Base-by-base conservation (phyloP, 2,797 vertebrate species). In the Tadarida brasiliensis region DNA sequence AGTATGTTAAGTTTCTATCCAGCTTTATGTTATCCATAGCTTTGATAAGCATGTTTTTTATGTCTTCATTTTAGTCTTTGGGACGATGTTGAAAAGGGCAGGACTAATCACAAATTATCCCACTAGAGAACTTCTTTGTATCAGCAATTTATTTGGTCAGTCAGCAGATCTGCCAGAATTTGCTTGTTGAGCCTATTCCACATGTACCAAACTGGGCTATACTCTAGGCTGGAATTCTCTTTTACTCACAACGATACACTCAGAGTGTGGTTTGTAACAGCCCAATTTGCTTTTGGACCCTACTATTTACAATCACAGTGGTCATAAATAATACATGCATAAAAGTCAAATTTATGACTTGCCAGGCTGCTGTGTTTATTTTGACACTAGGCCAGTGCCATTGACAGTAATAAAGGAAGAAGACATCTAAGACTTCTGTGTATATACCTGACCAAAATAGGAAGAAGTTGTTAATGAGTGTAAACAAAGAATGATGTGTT, bases 331-430 rank as follows among this genome's bases (percentile, higher is more conserved):
- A 56, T 73, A 30, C 56, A 51, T 78, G 61, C 19, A 67, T 94
- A 30, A 91, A 81, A 63, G 83, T 86, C 30, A 2, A 17, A n/a
- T 82, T 87, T 91, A 28, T 70, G 59, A 51, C 35, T 90, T 90
- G 44, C 33, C 51, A 87, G 24, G 33, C 57, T 76, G 51, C 44
- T 57, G 54, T 12, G 7, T 91, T 74, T 61, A 39, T 91, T 61
- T 96, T 83, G 76, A 33, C 90, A 63, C 17, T 85, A 71, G 30
- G 24, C 63, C 80, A 86, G 47, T 70, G n/a, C 56, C 76, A 51
- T 51, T 59, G 80, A 86, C 26, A 44, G 10, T 65, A 57, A 77
- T 86, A 71, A 85, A 89, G 51, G 47, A 87, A 65, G 65, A 78
- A 57, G 22, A 24, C 51, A 59, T 78, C 10, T 47, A 54, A 78